Evolutionary conservation across 2,113 vertebrate species (phyloP).

Genomic region (Phylloscopus whistleri): DNA sequence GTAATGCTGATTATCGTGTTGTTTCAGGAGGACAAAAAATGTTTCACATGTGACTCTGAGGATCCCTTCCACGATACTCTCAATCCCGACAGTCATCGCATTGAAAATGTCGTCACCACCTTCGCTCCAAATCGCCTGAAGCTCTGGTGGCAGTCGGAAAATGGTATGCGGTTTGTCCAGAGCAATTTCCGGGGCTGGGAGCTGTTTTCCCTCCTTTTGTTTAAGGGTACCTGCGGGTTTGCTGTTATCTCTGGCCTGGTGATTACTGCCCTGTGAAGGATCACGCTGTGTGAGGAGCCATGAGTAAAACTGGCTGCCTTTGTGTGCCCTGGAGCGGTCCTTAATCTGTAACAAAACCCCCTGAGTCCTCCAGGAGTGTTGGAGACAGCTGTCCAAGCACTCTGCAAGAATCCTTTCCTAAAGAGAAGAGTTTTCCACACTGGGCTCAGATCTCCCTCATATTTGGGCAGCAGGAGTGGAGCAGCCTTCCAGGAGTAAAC

Average conservation of each 20-base stretch:
- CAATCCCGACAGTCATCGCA: constrained; percentile 83
- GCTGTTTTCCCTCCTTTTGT: background rate
- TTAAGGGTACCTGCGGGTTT: background rate
- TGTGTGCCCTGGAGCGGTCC: background rate
- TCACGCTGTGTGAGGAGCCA: background rate
- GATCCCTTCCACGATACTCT: constrained; percentile 73
- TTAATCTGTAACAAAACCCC: background rate
- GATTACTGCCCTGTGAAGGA: constrained; percentile 24
- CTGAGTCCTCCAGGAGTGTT: background rate
- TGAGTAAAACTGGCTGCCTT: constrained; percentile 34
- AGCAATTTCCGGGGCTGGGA: background rate
- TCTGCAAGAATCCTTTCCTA: background rate
- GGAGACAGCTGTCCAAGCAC: background rate
- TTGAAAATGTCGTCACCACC: constrained; percentile 94
- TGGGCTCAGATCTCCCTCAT: background rate
- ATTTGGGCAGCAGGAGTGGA: background rate
- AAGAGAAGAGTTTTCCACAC: background rate
- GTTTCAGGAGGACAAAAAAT: constrained; percentile 97
- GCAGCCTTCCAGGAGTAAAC: background rate
- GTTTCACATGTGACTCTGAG: constrained; percentile 88
- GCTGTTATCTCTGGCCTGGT: constrained; percentile 13
- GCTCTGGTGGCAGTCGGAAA: constrained; percentile 99
- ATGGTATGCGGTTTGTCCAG: constrained; percentile 75
- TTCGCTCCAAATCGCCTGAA: constrained; percentile 93
- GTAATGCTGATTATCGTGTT: constrained; percentile 39